Evolutionary conservation across 2,888 invertebrate genomes (phyloP), one percentile per base, ranked within the genome.

Genomic region (Drosophila atripex): DNA sequence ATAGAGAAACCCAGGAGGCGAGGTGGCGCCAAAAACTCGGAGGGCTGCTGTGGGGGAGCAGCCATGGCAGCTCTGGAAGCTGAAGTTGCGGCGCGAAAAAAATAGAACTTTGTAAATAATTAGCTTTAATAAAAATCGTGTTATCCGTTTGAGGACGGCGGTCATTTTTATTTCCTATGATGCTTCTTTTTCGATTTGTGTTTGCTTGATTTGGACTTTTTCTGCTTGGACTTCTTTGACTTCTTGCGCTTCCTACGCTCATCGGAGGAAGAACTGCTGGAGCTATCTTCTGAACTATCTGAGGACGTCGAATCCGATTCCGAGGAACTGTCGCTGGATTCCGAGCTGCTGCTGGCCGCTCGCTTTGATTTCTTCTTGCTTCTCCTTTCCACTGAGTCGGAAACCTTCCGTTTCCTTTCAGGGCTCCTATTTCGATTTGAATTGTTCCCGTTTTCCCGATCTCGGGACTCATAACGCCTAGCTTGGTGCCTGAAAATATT

Each of bases 1-100:
- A 90, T 92, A 60, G 91, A 92, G 72, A 86, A 88, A 6, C 77
- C 87, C 0, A 75, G 80, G 32, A 82, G 83, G n/a, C 59, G 76
- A 0, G 63, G 71, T 12, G 77, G 70, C 1, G 65, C 70, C 4
- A 56, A 58, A 8, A 35, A 23, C 5, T 59, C 74, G 1, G 76
- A 60, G 12, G 76, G 66, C 5, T 86, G 86, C 30, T 86, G 88
- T 45, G 78, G 80, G 3, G 76, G 73, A 1, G 72, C 75, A 4
- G 74, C 88, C 0, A 88, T 88, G 87, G 78, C 87, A 2, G 76
- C 74, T 1, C 14, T 84, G 0, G 71, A 84, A 4, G 47, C 65
- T 1, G 87, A 88, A 35, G 14, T 54, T 1, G 49, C 63, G 18
- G 49, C 69, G 25, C 69, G 55, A 2, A 77, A 80, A 32, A 88